Evolutionary conservation across 1,140 invertebrate species (phyloP), one percentile per base, ranked within the genome.

Genomic region (Drosophila erecta): DNA sequence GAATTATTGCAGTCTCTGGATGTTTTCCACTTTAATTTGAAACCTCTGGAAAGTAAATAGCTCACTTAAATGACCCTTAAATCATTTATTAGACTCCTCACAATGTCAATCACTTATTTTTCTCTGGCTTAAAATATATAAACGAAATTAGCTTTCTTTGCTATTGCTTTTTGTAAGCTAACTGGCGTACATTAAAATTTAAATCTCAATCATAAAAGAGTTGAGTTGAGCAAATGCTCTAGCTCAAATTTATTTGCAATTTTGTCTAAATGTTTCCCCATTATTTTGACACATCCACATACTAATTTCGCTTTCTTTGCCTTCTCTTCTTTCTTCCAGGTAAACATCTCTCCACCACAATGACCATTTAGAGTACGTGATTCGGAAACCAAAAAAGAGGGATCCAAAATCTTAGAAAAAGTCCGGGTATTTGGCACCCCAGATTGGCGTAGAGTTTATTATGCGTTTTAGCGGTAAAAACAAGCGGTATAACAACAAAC

Each of bases 301-400:
- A 76, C 76, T 73, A 83, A 87, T 87, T 89, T 89, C 84, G 84
- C 84, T 87, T 87, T 87, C 83, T 86, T 86, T 54, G 33, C 43
- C 35, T 51, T 49, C 70, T 49, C 44, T 49, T 27, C 24, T 24
- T 24, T 74, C 27, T 53, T 79, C 35, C 84, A 87, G 83, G 83
- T 87, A 87, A 87, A 69, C 58, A 41, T 20, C 71, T 40, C 53
- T 41, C 24, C 57, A 65, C 55, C 73, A 53, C 70, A 87, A 55
- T 77, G 77, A 79, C 71, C 79, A 60, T 76, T 69, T 61, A 58
- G 35, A 47, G 49, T 60, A 60, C 67, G 83, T 86, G 85, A 74
- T 76, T 72, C 47, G 73, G 61, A 51, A 67, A 62, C 74, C 53
- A 65, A 64, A 62, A 65, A 64, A 62, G 8, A 33, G 58, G 15